A percentile compares a stretch with the other conserved stretches of the same genome.
Conservation (phyloP, 2,113 vertebrate species). For the Meriones unguiculatus region DNA sequence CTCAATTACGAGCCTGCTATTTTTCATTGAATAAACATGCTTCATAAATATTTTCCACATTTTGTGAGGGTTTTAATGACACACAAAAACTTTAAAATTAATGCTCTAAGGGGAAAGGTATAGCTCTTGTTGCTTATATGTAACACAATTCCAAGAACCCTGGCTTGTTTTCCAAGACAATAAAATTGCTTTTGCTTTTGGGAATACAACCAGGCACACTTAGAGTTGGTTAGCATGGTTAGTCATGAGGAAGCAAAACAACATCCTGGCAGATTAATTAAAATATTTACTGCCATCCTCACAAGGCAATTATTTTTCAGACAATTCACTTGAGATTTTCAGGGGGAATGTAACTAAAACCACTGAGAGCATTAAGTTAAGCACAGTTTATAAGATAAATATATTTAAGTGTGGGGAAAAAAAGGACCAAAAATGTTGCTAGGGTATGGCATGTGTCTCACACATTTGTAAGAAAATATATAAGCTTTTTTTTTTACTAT, state of each 20-base stretch:
- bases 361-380: not conserved
- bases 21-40: not conserved
- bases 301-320: not conserved
- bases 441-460: not conserved
- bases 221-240: not conserved
- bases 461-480: not conserved
- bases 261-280: not conserved
- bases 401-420: not conserved
- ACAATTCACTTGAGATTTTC: conserved; percentile 14
- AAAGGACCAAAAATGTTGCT: not conserved
- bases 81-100: not conserved
- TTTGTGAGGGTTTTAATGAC: not conserved
- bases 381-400: not conserved
- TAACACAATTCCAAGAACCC: not conserved
- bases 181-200: not conserved
- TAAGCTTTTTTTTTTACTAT: not conserved
- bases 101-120: not conserved
- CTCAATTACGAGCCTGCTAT: not conserved
- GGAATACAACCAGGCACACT: not conserved
- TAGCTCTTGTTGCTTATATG: not conserved
- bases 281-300: not conserved
- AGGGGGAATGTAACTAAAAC: not conserved
- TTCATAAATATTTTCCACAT: conserved; percentile 7
- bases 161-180: not conserved
- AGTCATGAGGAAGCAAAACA: not conserved